A percentile compares a stretch with the other conserved stretches of the same genome.
Evolutionary conservation across 1,140 invertebrate species (phyloP).

Genomic region (Agraylea sexmaculata): DNA sequence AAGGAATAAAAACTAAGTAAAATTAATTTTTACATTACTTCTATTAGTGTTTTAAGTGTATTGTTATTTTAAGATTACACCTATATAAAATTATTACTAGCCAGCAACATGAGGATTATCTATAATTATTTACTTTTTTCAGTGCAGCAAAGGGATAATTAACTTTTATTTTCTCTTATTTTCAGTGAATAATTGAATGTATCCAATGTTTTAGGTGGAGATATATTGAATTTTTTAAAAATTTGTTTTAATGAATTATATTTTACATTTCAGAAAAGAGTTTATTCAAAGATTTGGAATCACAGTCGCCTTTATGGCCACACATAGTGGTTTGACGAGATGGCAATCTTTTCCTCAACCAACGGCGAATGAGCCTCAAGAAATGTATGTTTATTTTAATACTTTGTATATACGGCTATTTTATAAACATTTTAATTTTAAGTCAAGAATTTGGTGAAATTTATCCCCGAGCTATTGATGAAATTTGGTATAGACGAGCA

Average conservation of each 20-base stretch:
- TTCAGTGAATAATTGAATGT: too few species aligned
- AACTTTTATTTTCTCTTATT: too few species aligned
- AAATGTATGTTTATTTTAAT: conserved; percentile 4
- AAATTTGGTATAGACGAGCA: conserved; percentile 86
- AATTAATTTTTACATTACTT: conserved; percentile 6
- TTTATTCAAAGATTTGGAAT: conserved; percentile 75
- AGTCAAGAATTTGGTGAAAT: conserved; percentile 43
- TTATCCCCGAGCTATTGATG: conserved; percentile 73
- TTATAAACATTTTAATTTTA: conserved; percentile 10
- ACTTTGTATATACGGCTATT: not conserved
- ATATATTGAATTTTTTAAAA: not conserved
- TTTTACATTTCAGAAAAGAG: conserved; percentile 54
- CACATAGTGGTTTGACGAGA: conserved; percentile 75
- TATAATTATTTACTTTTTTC: too few species aligned
- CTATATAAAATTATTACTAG: not conserved
- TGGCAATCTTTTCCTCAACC: conserved; percentile 66
- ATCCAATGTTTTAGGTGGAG: too few species aligned
- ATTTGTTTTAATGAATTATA: conserved; percentile 15
- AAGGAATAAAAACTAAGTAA: not conserved
- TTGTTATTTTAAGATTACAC: not conserved
- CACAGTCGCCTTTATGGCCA: conserved; percentile 74
- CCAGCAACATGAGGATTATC: too few species aligned
- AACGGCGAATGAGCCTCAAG: conserved; percentile 13
- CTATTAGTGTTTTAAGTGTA: not conserved
- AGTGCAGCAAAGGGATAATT: too few species aligned